Conservation (phyloP, 2,113 vertebrate species). For the Macquaria ambigua region DNA sequence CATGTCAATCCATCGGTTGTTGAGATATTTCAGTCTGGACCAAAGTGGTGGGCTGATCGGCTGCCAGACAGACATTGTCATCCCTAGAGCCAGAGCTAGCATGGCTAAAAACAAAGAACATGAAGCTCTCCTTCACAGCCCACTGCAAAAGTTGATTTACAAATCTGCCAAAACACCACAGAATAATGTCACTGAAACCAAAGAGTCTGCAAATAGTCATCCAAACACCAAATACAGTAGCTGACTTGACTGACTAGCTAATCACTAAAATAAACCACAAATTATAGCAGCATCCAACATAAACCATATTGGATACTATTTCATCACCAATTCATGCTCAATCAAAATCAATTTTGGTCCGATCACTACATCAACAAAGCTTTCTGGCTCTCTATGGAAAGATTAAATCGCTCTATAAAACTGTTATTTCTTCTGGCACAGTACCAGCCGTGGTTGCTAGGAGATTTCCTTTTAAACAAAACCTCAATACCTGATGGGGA, state of each 20-base stretch:
- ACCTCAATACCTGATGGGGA: conserved; percentile 19
- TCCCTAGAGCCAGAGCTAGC: background rate
- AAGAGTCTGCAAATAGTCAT: background rate
- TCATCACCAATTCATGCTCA: background rate
- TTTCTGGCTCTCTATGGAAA: background rate
- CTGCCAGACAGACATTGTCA: background rate
- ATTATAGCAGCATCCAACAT: background rate
- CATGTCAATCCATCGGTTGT: background rate
- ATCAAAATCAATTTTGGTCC: background rate
- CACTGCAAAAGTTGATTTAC: background rate
- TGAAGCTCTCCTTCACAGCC: background rate
- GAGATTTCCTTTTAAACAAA: conserved; percentile 15
- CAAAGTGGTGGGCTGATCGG: background rate
- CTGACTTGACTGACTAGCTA: background rate
- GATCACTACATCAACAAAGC: background rate
- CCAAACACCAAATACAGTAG: background rate
- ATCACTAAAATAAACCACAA: conserved; percentile 2
- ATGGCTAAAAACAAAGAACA: background rate
- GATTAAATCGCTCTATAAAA: background rate
- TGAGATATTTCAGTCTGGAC: background rate
- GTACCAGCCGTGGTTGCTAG: conserved; percentile 1
- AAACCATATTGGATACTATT: background rate
- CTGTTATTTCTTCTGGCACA: background rate
- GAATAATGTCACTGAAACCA: background rate
- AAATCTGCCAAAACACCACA: background rate